phyloP scores from a whole-genome alignment of 2,113 vertebrate genomes.

The Misgurnus mizolepis region DNA sequence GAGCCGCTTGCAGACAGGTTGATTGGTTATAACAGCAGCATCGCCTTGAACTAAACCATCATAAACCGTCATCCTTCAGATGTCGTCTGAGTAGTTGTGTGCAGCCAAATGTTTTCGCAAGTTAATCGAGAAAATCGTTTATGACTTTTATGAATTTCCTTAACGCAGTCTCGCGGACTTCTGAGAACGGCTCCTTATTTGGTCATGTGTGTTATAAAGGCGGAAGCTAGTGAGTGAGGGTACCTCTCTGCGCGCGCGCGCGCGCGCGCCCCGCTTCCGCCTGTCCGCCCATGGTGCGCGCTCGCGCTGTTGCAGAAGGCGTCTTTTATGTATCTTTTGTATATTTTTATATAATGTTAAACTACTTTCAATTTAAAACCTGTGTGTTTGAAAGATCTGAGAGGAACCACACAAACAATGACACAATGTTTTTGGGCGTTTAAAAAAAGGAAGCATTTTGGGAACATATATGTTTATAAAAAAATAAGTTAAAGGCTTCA shows the following conservation, averaged over 20 bases:
- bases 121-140: background rate
- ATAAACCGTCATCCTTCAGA: no score
- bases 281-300: background rate
- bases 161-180: background rate
- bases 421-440: no score
- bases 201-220: conserved; percentile 35
- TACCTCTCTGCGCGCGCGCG: background rate
- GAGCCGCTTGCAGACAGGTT: background rate
- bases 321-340: background rate
- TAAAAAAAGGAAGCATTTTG: no score
- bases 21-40: background rate
- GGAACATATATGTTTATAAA: no score
- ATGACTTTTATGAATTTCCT: conserved; percentile 4
- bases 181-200: conserved; percentile 40
- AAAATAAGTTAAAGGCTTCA: no score
- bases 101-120: no score
- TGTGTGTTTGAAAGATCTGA: background rate
- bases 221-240: conserved; percentile 33
- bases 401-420: no score
- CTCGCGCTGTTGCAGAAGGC: background rate
- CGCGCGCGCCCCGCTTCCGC: conserved; percentile 9
- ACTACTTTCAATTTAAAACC: background rate
- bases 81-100: no score
- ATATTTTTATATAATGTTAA: background rate
- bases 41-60: no score